These are phyloP conservation scores for Cyanoderma ruficeps DNA, from an alignment of 2,113 vertebrate species.

Conservation along the genomic window DNA sequence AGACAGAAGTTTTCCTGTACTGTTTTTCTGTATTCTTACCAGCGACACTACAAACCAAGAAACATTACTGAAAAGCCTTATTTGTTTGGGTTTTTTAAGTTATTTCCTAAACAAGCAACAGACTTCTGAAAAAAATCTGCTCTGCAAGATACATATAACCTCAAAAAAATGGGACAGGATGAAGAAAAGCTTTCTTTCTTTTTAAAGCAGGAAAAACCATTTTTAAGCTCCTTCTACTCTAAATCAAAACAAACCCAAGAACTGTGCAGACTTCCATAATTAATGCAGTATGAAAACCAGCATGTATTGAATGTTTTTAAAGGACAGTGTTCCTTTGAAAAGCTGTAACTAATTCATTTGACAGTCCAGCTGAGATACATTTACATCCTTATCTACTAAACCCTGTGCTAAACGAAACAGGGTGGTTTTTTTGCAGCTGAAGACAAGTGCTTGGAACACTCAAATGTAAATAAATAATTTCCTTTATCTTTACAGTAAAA, in stretches of 20 bases:
- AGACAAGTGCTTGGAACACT: neutral
- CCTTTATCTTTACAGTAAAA: conserved; percentile 4
- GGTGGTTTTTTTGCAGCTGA: neutral
- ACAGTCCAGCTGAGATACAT: neutral
- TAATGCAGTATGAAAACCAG: neutral
- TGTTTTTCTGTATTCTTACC: neutral
- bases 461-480: conserved; percentile 12
- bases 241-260: neutral
- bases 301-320: neutral
- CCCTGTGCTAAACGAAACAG: neutral
- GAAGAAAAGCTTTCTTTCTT: neutral
- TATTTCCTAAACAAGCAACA: neutral
- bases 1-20: neutral
- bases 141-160: neutral
- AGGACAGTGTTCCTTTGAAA: neutral
- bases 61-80: neutral
- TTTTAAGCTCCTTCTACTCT: neutral
- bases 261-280: neutral
- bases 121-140: neutral
- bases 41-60: neutral
- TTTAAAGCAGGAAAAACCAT: neutral
- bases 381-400: neutral
- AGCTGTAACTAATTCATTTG: neutral
- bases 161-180: neutral
- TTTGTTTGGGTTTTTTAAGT: neutral